Evolutionary conservation across 2,797 vertebrate genomes (phyloP), one percentile per base, ranked within the genome.

Genomic region (Menidia menidia): DNA sequence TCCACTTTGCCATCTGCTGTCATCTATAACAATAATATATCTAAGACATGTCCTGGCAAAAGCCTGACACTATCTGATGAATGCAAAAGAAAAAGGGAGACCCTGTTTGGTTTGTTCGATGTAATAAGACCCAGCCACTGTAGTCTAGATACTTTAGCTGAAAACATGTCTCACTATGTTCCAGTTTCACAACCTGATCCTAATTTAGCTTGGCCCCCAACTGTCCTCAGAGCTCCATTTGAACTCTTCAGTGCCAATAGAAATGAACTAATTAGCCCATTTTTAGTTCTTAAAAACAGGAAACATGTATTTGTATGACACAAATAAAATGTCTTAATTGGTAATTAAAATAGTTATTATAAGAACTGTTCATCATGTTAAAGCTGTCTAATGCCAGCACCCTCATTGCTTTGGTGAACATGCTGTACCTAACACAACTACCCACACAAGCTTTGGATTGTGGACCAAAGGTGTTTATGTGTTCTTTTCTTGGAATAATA

Each of bases 181-280:
- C 56, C 58, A 61, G 71, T 78, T 86, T 71, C 67, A 73, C 74
- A 73, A 35, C 41, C 45, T 65, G 65, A 33, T 74, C 76, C 60
- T 41, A 82, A 88, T 73, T 88, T 64, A 89, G 83, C 56, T 14
- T 58, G 59, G 60, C 47, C 53, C 76, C 48, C 48, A 10, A 19
- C 43, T 58, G 55, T 66, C 61, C 74, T 60, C 60, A 43, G 15
- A 58, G 68, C 35, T 48, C 42, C 43, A 35, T 57, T 69, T 68
- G 55, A 75, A 60, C 78, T 73, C 18, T 41, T 59, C 19, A 47
- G 1, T 30, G 56, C 18, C 31, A 11, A 4, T 16, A 35, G 30
- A 47, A 45, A 69, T 55, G 48, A 45, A 50, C 30, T 41, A 35
- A 13, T 9, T 16, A 5, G 1, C 31, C 45, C 6, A 14, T 18